Conservation (phyloP, 2,113 vertebrate species). For the Accipiter virgatus region DNA sequence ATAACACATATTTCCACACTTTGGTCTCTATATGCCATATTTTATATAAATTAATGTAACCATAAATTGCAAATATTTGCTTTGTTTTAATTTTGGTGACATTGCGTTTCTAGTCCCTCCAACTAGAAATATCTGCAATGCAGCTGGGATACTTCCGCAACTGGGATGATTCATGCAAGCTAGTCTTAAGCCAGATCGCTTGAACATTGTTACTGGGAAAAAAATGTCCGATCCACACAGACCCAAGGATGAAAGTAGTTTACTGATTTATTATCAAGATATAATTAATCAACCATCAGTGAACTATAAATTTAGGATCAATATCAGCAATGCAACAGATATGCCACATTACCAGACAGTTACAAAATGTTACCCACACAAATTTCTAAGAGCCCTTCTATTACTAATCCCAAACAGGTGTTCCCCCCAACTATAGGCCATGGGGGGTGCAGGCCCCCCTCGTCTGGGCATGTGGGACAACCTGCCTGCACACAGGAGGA, state of each 20-base stretch:
- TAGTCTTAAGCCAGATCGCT: not conserved
- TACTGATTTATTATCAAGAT: not conserved
- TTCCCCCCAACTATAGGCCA: fast-evolving
- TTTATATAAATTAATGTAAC: not conserved
- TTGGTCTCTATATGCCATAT: not conserved
- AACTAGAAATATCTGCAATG: conserved; percentile 7
- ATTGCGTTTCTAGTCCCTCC: not conserved
- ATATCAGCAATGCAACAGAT: not conserved
- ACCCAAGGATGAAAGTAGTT: not conserved
- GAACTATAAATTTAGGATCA: not conserved
- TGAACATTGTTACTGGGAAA: not conserved
- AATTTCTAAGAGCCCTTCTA: not conserved
- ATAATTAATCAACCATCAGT: not conserved
- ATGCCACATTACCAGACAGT: not conserved
- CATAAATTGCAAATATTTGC: not conserved
- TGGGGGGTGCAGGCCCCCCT: fast-evolving
- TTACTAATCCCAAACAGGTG: not conserved
- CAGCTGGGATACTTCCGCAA: not conserved
- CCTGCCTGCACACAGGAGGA: not conserved
- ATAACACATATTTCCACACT: not conserved
- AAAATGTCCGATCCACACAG: not conserved
- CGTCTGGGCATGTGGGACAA: not conserved
- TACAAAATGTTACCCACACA: not conserved
- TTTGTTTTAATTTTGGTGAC: not conserved
- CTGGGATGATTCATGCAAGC: not conserved